A percentile compares a stretch with the other conserved stretches of the same genome.
phyloP scores from a whole-genome alignment of 2,888 invertebrate species.

The Ophion ellenae region DNA sequence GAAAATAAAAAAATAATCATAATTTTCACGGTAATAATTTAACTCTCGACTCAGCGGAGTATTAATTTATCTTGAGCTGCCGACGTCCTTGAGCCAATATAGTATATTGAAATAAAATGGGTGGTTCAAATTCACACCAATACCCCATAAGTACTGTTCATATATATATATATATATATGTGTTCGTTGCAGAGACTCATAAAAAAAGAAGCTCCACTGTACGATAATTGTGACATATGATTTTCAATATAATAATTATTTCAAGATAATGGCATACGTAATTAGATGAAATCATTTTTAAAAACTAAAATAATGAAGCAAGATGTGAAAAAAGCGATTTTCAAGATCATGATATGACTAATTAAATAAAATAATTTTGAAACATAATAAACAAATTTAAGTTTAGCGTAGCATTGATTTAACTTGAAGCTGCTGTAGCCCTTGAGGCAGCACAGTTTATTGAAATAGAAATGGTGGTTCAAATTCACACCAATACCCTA shows the following conservation, averaged over 20 bases:
- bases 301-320: too few relatives aligned
- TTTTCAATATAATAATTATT: background rate
- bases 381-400: too few relatives aligned
- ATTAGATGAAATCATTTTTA: background rate
- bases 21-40: background rate
- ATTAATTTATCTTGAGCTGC: background rate
- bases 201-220: background rate
- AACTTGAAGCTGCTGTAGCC: background rate
- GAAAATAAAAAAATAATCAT: background rate
- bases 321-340: too few relatives aligned
- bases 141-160: background rate
- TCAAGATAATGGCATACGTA: background rate
- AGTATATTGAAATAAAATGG: background rate
- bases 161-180: background rate
- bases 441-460: background rate
- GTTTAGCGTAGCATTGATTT: background rate
- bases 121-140: background rate
- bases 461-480: background rate
- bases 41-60: background rate
- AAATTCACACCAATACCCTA: conserved; percentile 15
- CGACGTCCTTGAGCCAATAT: background rate
- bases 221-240: background rate
- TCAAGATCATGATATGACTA: too few relatives aligned
- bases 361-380: too few relatives aligned
- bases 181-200: background rate